Base-by-base conservation (phyloP, 1,140 invertebrate genomes). In the Drosophila burlai region DNA sequence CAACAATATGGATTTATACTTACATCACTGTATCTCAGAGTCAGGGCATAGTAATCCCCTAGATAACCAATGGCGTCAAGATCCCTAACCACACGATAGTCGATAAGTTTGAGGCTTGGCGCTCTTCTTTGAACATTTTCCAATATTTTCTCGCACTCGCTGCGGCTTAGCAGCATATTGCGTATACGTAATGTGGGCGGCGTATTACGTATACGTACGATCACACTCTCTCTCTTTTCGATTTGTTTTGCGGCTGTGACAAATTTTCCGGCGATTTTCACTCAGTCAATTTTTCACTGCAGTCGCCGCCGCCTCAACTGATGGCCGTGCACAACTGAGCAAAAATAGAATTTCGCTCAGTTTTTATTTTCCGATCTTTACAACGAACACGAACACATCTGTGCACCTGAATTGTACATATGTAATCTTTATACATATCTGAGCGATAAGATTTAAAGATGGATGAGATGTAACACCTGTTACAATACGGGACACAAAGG, bases 31-130 rank as follows among this genome's bases (percentile, higher is more conserved):
- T 83, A 91, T 11, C 34, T 54, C 40, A 90, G 42, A 21, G 67
- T 72, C 11, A 90, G 42, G 31, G 43, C 55, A 75, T 91, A 92
- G 71, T 92, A 92, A 60, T 92, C 87, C 26, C 91, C 91, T 9
- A 92, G 75, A 76, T 89, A 92, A 3, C 91, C 91, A 21, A 81
- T 58, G 1, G 84, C 79, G 24, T 60, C 71, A 0, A 26, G 54
- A 46, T 84, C 84, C 36, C 64, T 72, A 21, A 58, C 46, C n/a
- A 85, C 9, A 15, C 26, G 21, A 49, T 71, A 82, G 46, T 76
- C 63, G 18, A 80, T 9, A 11, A 90, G 68, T 9, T 79, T 34
- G 1, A 26, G 4, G 11, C 21, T 11, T n/a, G 54, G 18, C n/a
- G 16, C 15, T 34, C 60, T 29, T 1, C 34, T 29, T 3, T 52